Base-by-base conservation (phyloP, 23 tunicate species). In the Halocynthia roretzi region DNA sequence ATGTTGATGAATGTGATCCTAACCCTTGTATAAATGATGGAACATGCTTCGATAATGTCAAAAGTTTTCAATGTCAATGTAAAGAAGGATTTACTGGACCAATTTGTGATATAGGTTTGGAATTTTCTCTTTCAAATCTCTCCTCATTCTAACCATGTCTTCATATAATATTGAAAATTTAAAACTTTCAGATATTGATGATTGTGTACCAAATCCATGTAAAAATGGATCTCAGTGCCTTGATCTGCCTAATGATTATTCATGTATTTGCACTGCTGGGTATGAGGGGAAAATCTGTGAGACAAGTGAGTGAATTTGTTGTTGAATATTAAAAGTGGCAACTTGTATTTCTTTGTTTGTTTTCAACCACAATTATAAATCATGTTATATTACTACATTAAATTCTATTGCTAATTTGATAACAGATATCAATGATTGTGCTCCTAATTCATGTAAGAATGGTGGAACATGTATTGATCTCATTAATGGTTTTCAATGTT, bases 371-470 rank as follows among this genome's bases (percentile, higher is more conserved):
- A 31, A 31, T 31, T 31, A n/a, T n/a, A n/a, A n/a, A n/a, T n/a
- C n/a, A n/a, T n/a, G n/a, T n/a, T n/a, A 31, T 31, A 31, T 31
- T 31, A 4, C 44, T 31, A 31, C 44, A 31, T 4, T 31, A 31
- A 31, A 31, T 31, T 31, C 1, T 31, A 31, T 31, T 31, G 44
- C 44, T 31, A 31, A 1, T 31, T 31, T 31, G 44, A 31, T 31
- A 1, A 31, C 9, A 62, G 80, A 15, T n/a, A 58, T 68, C 57
- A 80, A 84, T 62, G 48, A 51, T 65, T 89, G 96, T 78, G 58
- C 69, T 10, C 77, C 88, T 19, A 80, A 80, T 52, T 90, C 97
- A 50, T 91, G 97, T 70, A 54, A 57, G 20, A 85, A 91, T 62
- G 87, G 84, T 6, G 90, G 84, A 5, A 81, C 83, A 7, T 91